Percentiles rank a stretch among this genome's conserved stretches.
phyloP scores from a whole-genome alignment of 2,797 vertebrate genomes.

The Hephaestus fuliginosus region DNA sequence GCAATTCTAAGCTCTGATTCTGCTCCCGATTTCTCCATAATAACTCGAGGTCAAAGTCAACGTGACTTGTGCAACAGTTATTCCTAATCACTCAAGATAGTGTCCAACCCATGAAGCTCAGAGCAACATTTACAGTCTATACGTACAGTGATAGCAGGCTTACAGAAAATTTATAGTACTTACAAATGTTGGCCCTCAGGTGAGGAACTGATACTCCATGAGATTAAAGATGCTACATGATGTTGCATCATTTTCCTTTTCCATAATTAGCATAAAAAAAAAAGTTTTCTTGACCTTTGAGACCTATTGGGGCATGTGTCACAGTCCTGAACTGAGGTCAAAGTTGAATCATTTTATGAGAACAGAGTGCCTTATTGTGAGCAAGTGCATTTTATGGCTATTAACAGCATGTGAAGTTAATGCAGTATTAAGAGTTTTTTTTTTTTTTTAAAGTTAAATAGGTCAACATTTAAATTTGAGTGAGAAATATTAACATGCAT shows the following conservation, averaged over 20 bases:
- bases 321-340: background rate
- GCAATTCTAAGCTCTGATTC: background rate
- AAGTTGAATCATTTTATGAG: background rate
- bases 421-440: too few relatives aligned
- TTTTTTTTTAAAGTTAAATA: background rate
- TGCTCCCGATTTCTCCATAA: background rate
- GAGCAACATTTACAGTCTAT: background rate
- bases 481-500: background rate
- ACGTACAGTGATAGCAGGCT: background rate
- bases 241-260: too few relatives aligned
- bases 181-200: background rate
- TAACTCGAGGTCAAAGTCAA: slow-evolving; percentile 71
- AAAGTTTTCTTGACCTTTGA: background rate
- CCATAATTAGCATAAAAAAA: too few relatives aligned
- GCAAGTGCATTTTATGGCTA: background rate
- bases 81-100: slow-evolving; percentile 18
- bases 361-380: background rate
- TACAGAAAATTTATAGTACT: too few relatives aligned
- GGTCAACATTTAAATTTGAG: background rate
- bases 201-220: background rate
- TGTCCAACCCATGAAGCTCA: background rate
- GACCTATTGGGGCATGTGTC: background rate
- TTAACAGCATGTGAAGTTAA: background rate
- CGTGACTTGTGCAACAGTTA: slow-evolving; percentile 47
- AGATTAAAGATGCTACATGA: background rate